Evolutionary conservation across 2,888 invertebrate species (phyloP).

Genomic region (Chalcosyrphus nemorum): DNA sequence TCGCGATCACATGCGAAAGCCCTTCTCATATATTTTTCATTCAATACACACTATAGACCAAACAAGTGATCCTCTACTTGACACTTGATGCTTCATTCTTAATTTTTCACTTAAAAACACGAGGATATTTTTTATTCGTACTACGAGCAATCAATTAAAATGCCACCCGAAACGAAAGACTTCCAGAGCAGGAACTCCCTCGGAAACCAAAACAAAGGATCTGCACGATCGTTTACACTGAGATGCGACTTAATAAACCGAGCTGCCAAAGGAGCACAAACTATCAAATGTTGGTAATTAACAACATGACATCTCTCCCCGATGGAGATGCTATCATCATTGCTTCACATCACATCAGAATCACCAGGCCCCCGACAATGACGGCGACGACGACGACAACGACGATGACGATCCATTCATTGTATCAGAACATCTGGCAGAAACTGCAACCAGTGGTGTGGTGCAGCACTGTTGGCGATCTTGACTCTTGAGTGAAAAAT

Average conservation of each 20-base stretch:
- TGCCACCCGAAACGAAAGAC: conserved; percentile 39
- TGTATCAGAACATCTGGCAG: conserved; percentile 48
- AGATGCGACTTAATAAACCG: conserved; percentile 32
- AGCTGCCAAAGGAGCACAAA: conserved; percentile 39
- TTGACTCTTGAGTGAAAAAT: conserved; percentile 22
- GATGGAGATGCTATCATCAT: conserved; percentile 53
- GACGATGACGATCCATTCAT: conserved; percentile 64
- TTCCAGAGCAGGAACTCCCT: conserved; percentile 42
- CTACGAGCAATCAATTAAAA: conserved; percentile 49
- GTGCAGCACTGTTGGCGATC: conserved; percentile 43
- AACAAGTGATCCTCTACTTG: conserved; percentile 31
- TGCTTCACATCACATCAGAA: conserved; percentile 15
- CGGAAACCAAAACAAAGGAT: conserved; percentile 51
- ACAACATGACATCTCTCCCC: conserved; percentile 67
- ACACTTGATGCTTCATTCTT: conserved; percentile 37
- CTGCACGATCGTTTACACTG: conserved; percentile 29
- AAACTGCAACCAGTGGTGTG: not conserved
- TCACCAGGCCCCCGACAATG: conserved; percentile 21
- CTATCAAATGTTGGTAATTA: conserved; percentile 67
- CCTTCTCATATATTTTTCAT: conserved; percentile 23
- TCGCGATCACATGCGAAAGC: conserved; percentile 23
- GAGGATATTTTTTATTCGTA: conserved; percentile 14
- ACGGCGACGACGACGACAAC: too few relatives aligned
- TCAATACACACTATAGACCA: conserved; percentile 7
- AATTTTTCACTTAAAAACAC: conserved; percentile 12